Evolutionary conservation across 2,797 vertebrate species (phyloP).

Genomic region (Buceros bicornis): DNA sequence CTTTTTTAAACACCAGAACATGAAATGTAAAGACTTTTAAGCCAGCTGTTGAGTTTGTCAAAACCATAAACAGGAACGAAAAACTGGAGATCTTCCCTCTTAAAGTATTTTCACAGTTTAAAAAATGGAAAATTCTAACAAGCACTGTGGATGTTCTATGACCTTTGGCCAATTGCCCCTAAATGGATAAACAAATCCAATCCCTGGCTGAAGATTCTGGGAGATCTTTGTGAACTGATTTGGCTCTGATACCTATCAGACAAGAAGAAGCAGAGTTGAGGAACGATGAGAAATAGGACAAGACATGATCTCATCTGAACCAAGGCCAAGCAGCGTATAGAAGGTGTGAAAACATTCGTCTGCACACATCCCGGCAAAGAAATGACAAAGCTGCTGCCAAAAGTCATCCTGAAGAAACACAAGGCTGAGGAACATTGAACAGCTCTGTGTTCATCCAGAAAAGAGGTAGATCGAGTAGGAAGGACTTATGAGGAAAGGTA

Average conservation of each 20-base stretch:
- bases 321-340: neutral
- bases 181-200: neutral
- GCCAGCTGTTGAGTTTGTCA: neutral
- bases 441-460: neutral
- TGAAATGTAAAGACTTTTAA: neutral
- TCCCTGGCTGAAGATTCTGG: neutral
- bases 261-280: neutral
- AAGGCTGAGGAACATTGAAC: neutral
- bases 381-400: neutral
- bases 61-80: neutral
- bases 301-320: slow-evolving; percentile 48
- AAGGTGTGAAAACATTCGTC: neutral
- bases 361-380: neutral
- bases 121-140: neutral
- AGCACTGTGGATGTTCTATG: neutral
- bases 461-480: neutral
- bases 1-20: neutral
- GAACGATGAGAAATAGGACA: neutral
- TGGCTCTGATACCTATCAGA: neutral
- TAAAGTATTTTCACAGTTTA: neutral
- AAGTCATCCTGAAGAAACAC: neutral
- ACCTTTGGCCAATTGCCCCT: neutral
- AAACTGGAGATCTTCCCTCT: neutral
- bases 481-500: neutral
- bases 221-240: neutral